These are phyloP conservation scores for Tragulus kanchil DNA, from an alignment of 2,113 vertebrate genomes.

Conservation along the genomic window DNA sequence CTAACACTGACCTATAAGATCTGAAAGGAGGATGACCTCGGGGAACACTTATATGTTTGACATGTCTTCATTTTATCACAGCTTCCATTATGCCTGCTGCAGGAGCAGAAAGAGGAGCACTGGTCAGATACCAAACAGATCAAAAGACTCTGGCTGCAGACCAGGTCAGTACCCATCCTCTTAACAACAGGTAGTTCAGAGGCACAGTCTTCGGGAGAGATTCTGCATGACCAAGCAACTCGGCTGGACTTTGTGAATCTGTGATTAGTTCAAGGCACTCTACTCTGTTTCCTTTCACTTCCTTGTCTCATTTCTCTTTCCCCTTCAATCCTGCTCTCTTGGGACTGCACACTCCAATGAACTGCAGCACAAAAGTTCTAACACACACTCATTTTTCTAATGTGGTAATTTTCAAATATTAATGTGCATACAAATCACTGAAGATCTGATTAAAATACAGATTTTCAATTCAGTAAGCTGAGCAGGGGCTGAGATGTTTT, in stretches of 20 bases:
- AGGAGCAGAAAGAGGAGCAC: neutral
- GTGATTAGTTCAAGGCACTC: neutral
- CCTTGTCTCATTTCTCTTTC: neutral
- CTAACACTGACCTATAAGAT: neutral
- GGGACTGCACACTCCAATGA: neutral
- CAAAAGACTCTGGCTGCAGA: neutral
- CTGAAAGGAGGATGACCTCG: neutral
- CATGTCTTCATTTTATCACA: neutral
- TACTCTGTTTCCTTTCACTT: neutral
- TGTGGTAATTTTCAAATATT: neutral
- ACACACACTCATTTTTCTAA: neutral
- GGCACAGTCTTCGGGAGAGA: neutral
- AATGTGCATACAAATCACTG: neutral
- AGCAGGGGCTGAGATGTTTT: neutral
- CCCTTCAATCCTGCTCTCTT: neutral
- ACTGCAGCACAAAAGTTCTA: neutral
- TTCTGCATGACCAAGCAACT: neutral
- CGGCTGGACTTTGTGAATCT: neutral
- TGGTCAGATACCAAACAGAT: neutral
- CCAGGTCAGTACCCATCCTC: neutral
- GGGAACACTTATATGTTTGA: neutral
- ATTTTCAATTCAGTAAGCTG: neutral
- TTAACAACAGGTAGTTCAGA: neutral
- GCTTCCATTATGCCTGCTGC: neutral
- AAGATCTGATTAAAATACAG: neutral